Conservation (phyloP, 2,888 invertebrate genomes). For the Papilio elwesi region DNA sequence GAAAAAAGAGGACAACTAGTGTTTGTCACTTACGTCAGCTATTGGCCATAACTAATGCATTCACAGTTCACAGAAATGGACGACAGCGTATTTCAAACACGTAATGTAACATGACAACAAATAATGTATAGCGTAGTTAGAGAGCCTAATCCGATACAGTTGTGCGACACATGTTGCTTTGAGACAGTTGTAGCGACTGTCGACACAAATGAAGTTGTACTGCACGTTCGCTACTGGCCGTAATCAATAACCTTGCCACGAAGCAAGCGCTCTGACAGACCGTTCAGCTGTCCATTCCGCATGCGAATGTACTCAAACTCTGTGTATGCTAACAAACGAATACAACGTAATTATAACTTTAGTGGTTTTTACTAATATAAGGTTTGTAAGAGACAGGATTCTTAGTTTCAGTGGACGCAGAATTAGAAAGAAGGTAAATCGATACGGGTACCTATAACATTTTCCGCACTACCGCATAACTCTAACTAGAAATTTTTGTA, state of each 20-base stretch:
- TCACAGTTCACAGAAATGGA: not conserved
- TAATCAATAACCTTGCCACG: slow-evolving; percentile 35
- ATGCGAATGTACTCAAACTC: slow-evolving; percentile 6
- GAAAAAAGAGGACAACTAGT: too few relatives aligned
- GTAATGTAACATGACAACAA: not conserved
- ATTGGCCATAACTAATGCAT: not conserved
- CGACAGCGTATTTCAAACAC: not conserved
- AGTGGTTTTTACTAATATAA: too few relatives aligned
- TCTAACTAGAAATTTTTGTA: too few relatives aligned
- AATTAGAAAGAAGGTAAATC: too few relatives aligned
- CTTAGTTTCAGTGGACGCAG: too few relatives aligned
- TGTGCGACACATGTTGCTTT: slow-evolving; percentile 31
- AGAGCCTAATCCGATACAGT: slow-evolving; percentile 28
- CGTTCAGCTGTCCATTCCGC: slow-evolving; percentile 6
- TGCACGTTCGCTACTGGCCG: slow-evolving; percentile 2
- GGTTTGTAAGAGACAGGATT: too few relatives aligned
- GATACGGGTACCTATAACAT: too few relatives aligned
- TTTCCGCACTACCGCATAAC: too few relatives aligned
- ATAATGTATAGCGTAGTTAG: slow-evolving; percentile 2
- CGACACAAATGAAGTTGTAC: slow-evolving; percentile 30
- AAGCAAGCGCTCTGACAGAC: slow-evolving; percentile 16
- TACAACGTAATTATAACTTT: too few relatives aligned
- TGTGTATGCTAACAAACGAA: too few relatives aligned
- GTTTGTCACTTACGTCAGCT: too few relatives aligned
- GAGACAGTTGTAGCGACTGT: slow-evolving; percentile 30